These are phyloP conservation scores for Sinodicranocentrus sp. DNA, from an alignment of 2,888 invertebrate genomes.

Conservation along the genomic window DNA sequence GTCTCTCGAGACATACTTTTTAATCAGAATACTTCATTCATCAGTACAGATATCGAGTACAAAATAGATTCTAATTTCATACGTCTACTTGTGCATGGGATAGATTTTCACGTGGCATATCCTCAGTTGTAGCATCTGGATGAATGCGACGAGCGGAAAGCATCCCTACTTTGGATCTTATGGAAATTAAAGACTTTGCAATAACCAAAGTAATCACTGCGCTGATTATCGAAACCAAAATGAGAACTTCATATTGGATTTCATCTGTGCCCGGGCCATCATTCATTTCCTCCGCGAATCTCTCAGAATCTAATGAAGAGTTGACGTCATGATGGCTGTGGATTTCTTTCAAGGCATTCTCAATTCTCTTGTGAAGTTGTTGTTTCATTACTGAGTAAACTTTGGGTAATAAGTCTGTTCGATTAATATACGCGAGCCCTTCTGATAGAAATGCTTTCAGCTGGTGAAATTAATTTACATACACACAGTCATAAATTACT, in stretches of 20 bases:
- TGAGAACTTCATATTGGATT: slow-evolving; percentile 22
- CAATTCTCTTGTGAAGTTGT: background rate
- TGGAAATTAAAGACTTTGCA: slow-evolving; percentile 19
- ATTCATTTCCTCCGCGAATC: background rate
- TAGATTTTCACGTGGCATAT: no score
- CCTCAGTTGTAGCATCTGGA: no score
- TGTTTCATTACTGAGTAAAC: background rate
- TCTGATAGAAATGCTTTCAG: background rate
- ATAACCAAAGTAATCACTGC: slow-evolving; percentile 18
- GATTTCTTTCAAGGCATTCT: slow-evolving; percentile 36
- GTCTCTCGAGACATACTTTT: no score
- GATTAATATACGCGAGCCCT: background rate
- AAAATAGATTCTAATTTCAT: no score
- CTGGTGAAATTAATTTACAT: slow-evolving; percentile 4
- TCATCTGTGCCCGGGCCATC: slow-evolving; percentile 8
- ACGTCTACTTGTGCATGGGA: no score
- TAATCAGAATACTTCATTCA: no score
- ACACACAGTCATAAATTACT: no score
- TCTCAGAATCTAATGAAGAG: no score
- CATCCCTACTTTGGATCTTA: no score
- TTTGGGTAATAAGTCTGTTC: background rate
- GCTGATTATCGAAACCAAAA: slow-evolving; percentile 14
- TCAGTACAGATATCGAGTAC: no score
- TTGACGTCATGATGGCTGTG: background rate
- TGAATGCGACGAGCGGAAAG: no score